Conservation (phyloP, 2,113 vertebrate species). For the Ameiurus melas region DNA sequence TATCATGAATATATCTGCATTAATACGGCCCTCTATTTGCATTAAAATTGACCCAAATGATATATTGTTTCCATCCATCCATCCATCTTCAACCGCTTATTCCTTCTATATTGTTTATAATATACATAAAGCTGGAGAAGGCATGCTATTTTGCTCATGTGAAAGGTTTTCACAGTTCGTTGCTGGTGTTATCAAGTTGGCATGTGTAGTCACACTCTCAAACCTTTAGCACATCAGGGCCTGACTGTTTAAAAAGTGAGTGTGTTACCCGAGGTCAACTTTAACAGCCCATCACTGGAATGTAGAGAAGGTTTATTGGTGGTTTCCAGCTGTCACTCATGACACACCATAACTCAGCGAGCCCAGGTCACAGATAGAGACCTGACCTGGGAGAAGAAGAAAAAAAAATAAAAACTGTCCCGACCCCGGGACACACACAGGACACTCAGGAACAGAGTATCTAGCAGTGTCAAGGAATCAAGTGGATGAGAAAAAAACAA, state of each 20-base stretch:
- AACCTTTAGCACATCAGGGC: neutral
- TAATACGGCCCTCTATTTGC: neutral
- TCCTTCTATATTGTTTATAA: neutral
- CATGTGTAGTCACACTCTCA: neutral
- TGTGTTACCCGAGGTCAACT: conserved; percentile 52
- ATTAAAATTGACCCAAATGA: neutral
- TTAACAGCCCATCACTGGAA: conserved; percentile 63
- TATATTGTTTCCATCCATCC: neutral
- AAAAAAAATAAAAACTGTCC: neutral
- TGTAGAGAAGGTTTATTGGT: conserved; percentile 66
- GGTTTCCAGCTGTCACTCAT: conserved; percentile 67
- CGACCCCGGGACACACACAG: conserved; percentile 21
- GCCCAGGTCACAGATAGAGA: conserved; percentile 21
- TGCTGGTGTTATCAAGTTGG: neutral
- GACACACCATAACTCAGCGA: conserved; percentile 64
- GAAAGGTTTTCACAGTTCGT: neutral
- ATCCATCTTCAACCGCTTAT: too few species aligned
- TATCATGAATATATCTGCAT: neutral
- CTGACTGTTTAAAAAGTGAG: conserved; percentile 6
- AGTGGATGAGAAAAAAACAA: neutral
- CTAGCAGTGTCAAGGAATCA: neutral
- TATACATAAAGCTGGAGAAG: neutral
- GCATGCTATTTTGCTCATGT: neutral
- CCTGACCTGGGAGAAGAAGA: neutral
- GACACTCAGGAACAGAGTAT: neutral